Base-by-base conservation (phyloP, 1,140 invertebrate genomes). In the Tetragonula clypearis region DNA sequence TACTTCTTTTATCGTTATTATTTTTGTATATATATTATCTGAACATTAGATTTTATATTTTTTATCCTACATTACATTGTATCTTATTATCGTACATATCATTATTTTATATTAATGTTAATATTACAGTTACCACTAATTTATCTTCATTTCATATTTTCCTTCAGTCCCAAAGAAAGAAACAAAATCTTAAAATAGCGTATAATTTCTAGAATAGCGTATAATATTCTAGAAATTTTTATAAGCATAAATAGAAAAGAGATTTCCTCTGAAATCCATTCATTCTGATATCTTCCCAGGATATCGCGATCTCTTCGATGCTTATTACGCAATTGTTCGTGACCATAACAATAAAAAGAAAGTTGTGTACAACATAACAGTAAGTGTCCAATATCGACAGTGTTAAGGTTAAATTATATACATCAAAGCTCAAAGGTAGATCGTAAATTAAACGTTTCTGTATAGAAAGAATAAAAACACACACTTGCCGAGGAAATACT, bases 381-480 rank as follows among this genome's bases (percentile, higher is more conserved):
- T 35, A 35, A 35, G 35, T 35, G 35, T 35, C n/a, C n/a, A 53
- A 76, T n/a, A 11, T 21, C n/a, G 41, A 55, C 19, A 30, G 71
- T 15, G 53, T 77, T 74, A 82, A 66, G 72, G 60, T 21, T 17
- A 35, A 35, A 35, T 60, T 82, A 49, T 9, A 49, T 49, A 49
- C 6, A 41, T 76, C 60, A 49, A 66, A 82, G 76, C 60, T 82
- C 80, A 76, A 76, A 66, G 49, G 35, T 65, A 56, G 12, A 65
- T 65, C 30, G 72, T 76, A 76, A 76, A 66, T 60, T 66, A 76
- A 55, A 56, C 72, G 72, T 49, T 66, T 56, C 49, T 68, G 12
- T 41, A 49, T 82, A 76, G 56, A 49, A 49, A 82, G 72, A 60
- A 15, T 19, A 60, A 65, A 75, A 49, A 66, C 60, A 76, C 60